A percentile compares a stretch with the other conserved stretches of the same genome.
Conservation (phyloP, 2,888 invertebrate genomes). For the Vesta saturnalis region DNA sequence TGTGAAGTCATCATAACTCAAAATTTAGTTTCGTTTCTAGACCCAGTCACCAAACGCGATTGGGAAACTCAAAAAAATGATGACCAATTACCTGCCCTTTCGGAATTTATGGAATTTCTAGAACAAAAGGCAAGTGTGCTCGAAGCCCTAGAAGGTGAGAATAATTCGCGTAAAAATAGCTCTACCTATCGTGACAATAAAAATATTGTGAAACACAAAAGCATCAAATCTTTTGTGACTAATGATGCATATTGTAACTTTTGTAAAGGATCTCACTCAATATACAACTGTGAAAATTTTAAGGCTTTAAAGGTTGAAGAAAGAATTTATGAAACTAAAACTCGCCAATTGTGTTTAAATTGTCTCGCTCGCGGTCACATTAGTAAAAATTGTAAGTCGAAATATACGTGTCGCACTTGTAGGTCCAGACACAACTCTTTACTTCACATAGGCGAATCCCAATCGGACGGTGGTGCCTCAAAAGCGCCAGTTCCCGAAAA, state of each 20-base stretch:
- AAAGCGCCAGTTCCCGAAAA: too few species aligned
- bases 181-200: neutral
- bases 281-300: slow-evolving; percentile 23
- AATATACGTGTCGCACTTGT: slow-evolving; percentile 24
- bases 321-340: slow-evolving; percentile 22
- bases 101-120: slow-evolving; percentile 13
- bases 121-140: slow-evolving; percentile 3
- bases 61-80: slow-evolving; percentile 7
- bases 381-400: slow-evolving; percentile 18
- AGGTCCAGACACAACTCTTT: slow-evolving; percentile 31
- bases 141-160: neutral
- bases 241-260: neutral
- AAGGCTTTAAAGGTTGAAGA: slow-evolving; percentile 8
- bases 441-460: slow-evolving; percentile 31
- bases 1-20: neutral
- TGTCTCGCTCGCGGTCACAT: slow-evolving; percentile 34
- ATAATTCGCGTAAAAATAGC: neutral
- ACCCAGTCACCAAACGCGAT: slow-evolving; percentile 4
- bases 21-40: neutral
- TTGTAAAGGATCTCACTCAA: slow-evolving; percentile 15
- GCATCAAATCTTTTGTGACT: neutral
- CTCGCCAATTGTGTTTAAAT: slow-evolving; percentile 30
- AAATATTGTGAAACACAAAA: neutral
- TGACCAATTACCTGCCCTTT: neutral
- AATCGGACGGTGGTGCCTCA: too few species aligned